Evolutionary conservation across 2,888 invertebrate genomes (phyloP), one percentile per base, ranked within the genome.

Genomic region (Lithophane leautieri): DNA sequence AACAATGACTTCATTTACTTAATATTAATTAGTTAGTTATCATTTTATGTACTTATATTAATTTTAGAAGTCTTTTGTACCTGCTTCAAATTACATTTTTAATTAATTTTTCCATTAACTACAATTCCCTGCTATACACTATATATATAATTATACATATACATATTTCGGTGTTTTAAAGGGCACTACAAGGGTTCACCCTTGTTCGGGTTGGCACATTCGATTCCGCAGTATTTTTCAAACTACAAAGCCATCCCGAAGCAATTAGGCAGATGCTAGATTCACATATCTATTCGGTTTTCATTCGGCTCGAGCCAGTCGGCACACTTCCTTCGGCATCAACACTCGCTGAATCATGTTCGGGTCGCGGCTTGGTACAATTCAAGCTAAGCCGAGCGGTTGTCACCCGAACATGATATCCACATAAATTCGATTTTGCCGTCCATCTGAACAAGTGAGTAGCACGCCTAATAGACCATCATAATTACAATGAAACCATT

Each of bases 21-120:
- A 47, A n/a, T 62, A 34, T n/a, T 28, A 40, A n/a, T 56, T 47
- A 56, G 0, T 42, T 72, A 52, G 12, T 73, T 25, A 44, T 42
- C 12, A 58, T 58, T 79, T 42, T 4, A n/a, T n/a, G n/a, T n/a
- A n/a, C n/a, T n/a, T n/a, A 28, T 44, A 54, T 42, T 44, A 28
- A 47, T n/a, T 71, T 56, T 40, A 28, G 14, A 79, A 79, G 0
- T 4, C 4, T 56, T 71, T 79, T 71, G 44, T 67, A 69, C 25
- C 14, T 54, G 9, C 22, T 79, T 40, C 19, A 78, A 70, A 79
- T 75, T 56, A 79, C 12, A 19, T 34, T 34, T 34, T 6, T 6
- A 34, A 8, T 42, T n/a, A 22, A 16, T 34, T 25, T 40, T 11
- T 50, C 0, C n/a, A n/a, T 42, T 16, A 76, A 22, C 16, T 47